Evolutionary conservation across 2,888 invertebrate species (phyloP), one percentile per base, ranked within the genome.

Genomic region (Drosophila imparisetae): DNA sequence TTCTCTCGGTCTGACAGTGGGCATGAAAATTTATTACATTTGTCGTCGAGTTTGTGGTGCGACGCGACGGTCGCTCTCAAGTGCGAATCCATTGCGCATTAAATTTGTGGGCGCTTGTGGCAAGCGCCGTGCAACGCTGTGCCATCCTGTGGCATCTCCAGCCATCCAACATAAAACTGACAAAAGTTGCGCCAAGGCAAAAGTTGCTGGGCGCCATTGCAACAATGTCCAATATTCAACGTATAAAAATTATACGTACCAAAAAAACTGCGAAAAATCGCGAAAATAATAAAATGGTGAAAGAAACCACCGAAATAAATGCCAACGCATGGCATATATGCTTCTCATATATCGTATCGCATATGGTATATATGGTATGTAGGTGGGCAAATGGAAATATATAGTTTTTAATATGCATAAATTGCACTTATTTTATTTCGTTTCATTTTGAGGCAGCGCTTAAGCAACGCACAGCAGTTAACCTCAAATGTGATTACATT

Each of bases 381-480:
- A 68, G 67, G 68, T 73, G 64, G 53, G 49, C 40, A 68, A 68
- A 60, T 48, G 53, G 68, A 68, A 66, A 78, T 71, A 76, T 69
- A 72, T 76, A 65, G 72, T 75, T 87, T 82, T 87, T 84, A 86
- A 83, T 83, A 84, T 83, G 77, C 88, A 87, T 80, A 88, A 86
- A 83, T 75, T 80, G 86, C 80, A 74, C 73, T 72, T 82, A 80
- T 63, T 75, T 80, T 74, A 75, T 78, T 63, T 66, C 58, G 66
- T 70, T 74, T 72, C 52, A 62, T 67, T 74, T 66, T 68, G 10
- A 64, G 64, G 71, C 58, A 53, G 38, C n/a, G 60, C 11, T 53
- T 60, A 62, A 63, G 29, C 34, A 55, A n/a, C 27, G 42, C 53
- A 34, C 65, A 40, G 15, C 52, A 60, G 57, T 49, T 66, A 45